Evolutionary conservation across 1,140 invertebrate species (phyloP), one percentile per base, ranked within the genome.

Genomic region (Vanessa atalanta): DNA sequence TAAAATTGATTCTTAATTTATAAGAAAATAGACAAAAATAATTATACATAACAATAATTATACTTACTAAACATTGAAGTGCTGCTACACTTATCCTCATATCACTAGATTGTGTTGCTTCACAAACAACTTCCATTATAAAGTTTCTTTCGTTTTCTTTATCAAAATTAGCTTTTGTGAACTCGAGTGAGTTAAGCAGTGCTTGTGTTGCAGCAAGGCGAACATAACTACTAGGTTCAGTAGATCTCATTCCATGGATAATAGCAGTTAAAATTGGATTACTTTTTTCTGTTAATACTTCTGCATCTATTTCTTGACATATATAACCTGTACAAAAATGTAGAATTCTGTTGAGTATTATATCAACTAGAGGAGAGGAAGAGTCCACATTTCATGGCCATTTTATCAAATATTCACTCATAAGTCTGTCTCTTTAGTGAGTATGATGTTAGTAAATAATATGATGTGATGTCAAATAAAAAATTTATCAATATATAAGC

Each of bases 71-170:
- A 94, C 99, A 99, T 90, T 99, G 99, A 57, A 99, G 93, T 15
- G 99, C 98, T 14, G 98, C 97, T 47, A 99, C 99, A 94, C 96
- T 96, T 69, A 99, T 97, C 91, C 97, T 96, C 51, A 96, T 96
- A 85, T 99, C 97, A 50, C 94, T 87, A 4, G 96, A 97, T 83
- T 97, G 97, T 13, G 97, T 98, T 20, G 97, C 96, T 92, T 97
- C 96, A 90, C 99, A 99, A 12, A 99, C 98, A 31, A 99, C 98
- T 95, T 99, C 98, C 99, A 99, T 99, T 55, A 99, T 99, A 87
- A 98, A 99, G 93, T 99, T 99, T 81, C 99, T 94, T 93, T 99
- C 99, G 76, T 96, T 95, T 94, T 99, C 98, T 90, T 98, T 98
- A 81, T 99, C 98, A 94, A 99, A 99, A 93, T 99, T 99, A 15